Conservation (phyloP, 1,140 invertebrate species). For the Thaumatotibia leucotreta region DNA sequence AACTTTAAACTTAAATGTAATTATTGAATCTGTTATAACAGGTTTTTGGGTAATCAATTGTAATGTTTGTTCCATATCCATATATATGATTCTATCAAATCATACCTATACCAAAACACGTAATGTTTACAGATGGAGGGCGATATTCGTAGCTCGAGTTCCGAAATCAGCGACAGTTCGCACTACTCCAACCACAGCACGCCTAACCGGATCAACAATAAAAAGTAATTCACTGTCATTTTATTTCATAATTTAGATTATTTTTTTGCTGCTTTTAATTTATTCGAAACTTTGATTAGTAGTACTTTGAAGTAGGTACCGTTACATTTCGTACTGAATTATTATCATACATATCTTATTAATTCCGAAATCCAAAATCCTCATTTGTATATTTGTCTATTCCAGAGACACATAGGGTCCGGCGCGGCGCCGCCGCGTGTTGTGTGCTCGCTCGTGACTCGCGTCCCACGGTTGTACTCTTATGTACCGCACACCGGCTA, state of each 20-base stretch:
- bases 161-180: slow-evolving; percentile 78
- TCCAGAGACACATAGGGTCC: slow-evolving; percentile 37
- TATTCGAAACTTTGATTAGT: too few species aligned
- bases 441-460: not conserved
- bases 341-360: too few species aligned
- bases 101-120: too few species aligned
- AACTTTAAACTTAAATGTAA: too few species aligned
- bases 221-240: slow-evolving; percentile 42
- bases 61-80: too few species aligned
- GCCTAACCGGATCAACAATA: slow-evolving; percentile 46
- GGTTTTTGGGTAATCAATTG: too few species aligned
- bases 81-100: too few species aligned
- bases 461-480: not conserved
- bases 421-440: not conserved
- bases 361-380: too few species aligned
- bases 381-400: slow-evolving; percentile 26
- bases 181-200: slow-evolving; percentile 64
- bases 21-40: too few species aligned
- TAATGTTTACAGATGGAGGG: slow-evolving; percentile 84
- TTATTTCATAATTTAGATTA: too few species aligned
- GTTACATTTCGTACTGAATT: not conserved
- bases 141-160: slow-evolving; percentile 83
- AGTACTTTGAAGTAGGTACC: slow-evolving; percentile 18
- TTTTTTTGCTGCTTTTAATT: too few species aligned
- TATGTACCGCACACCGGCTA: not conserved